A percentile compares a stretch with the other conserved stretches of the same genome.
These are phyloP conservation scores for Cichladusa arquata DNA, from an alignment of 2,113 vertebrate genomes.

Conservation along the genomic window DNA sequence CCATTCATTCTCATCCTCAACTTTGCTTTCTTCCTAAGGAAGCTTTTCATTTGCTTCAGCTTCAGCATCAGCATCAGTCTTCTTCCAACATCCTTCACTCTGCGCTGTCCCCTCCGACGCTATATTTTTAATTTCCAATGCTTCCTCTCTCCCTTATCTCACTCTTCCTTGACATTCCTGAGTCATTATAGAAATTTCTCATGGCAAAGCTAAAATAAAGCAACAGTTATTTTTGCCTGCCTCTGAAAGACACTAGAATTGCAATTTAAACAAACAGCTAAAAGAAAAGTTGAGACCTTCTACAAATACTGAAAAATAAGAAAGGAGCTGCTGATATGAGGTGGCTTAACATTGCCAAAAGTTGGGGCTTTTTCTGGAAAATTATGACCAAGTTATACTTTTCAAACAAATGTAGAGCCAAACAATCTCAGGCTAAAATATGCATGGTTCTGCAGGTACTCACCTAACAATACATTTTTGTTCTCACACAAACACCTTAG, in stretches of 20 bases:
- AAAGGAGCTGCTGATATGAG: neutral
- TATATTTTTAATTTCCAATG: neutral
- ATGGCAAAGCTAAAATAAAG: neutral
- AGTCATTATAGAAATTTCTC: neutral
- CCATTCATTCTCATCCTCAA: neutral
- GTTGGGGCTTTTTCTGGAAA: neutral
- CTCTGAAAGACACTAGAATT: neutral
- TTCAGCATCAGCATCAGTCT: neutral
- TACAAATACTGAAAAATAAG: neutral
- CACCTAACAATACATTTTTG: neutral
- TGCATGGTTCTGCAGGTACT: neutral
- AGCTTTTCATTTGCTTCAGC: neutral
- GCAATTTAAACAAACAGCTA: neutral
- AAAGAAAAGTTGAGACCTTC: neutral
- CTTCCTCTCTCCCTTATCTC: neutral
- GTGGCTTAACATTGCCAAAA: neutral
- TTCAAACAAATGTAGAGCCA: neutral
- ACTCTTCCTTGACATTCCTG: neutral
- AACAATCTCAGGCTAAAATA: neutral
- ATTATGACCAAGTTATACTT: neutral
- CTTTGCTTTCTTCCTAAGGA: neutral
- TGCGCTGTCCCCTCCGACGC: neutral
- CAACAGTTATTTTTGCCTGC: neutral
- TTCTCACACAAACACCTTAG: neutral
- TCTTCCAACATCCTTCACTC: neutral